These are phyloP conservation scores for Xenus cinereus DNA, from an alignment of 2,113 vertebrate species.

Conservation along the genomic window DNA sequence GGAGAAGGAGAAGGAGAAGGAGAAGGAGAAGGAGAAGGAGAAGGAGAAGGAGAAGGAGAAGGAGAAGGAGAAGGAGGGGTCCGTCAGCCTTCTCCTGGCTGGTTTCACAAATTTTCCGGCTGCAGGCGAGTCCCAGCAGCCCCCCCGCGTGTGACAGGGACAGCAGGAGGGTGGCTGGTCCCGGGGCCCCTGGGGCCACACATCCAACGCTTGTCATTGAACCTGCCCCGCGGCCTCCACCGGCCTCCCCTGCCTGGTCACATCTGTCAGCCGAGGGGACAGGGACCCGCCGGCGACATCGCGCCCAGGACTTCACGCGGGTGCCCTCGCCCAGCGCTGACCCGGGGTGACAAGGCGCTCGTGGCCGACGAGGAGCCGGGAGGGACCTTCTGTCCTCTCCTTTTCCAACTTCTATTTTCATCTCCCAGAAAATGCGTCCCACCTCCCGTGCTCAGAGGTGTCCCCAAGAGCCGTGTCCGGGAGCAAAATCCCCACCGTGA, in stretches of 20 bases:
- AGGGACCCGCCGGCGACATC: not conserved
- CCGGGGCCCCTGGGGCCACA: not conserved
- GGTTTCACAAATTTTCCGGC: not conserved
- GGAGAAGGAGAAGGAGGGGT: not conserved
- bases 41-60: too few species aligned
- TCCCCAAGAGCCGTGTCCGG: not conserved
- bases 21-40: not conserved
- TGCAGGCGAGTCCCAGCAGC: not conserved
- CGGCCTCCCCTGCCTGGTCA: not conserved
- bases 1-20: too few species aligned
- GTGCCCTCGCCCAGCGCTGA: not conserved
- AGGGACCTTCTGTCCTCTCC: not conserved
- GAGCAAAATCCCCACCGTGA: fast-evolving
- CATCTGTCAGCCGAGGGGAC: not conserved
- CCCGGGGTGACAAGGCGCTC: not conserved
- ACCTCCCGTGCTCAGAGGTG: too few species aligned
- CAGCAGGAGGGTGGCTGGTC: fast-evolving
- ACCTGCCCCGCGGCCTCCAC: not conserved
- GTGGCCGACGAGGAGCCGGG: not conserved
- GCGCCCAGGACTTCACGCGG: fast-evolving
- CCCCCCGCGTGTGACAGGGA: not conserved
- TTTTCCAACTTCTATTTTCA: not conserved
- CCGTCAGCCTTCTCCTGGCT: not conserved
- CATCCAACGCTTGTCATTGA: not conserved
- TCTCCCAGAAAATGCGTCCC: too few species aligned